These are phyloP conservation scores for Lepidotrigona ventralis DNA, from an alignment of 1,140 invertebrate genomes.

Conservation along the genomic window DNA sequence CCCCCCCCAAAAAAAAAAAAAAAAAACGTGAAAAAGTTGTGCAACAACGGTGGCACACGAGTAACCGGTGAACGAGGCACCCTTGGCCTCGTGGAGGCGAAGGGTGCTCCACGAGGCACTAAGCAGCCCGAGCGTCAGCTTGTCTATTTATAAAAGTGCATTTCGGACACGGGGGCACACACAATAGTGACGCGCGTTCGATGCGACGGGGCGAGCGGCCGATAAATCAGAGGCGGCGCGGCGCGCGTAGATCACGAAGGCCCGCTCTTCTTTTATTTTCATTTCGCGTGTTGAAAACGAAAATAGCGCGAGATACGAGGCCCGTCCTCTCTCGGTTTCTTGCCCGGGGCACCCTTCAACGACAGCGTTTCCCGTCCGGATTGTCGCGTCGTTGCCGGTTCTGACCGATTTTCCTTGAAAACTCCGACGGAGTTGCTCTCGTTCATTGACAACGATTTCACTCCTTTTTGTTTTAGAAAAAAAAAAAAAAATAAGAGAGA, in stretches of 20 bases:
- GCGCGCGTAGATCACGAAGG: slow-evolving; percentile 44
- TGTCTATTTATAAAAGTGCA: slow-evolving; percentile 63
- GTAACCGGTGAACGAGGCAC: not conserved
- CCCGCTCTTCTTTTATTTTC: slow-evolving; percentile 59
- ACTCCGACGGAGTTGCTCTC: no score
- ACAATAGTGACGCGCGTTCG: slow-evolving; percentile 68
- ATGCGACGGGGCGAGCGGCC: slow-evolving; percentile 50
- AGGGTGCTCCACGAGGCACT: not conserved
- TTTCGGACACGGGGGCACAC: slow-evolving; percentile 58
- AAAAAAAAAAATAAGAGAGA: not conserved
- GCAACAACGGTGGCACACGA: not conserved
- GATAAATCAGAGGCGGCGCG: slow-evolving; percentile 65
- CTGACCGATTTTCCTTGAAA: slow-evolving; percentile 30
- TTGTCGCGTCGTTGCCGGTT: slow-evolving; percentile 2
- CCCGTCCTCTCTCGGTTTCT: slow-evolving; percentile 34
- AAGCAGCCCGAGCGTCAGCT: slow-evolving; percentile 18
- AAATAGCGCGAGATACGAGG: slow-evolving; percentile 60
- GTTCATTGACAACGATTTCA: no score
- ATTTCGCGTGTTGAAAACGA: slow-evolving; percentile 63
- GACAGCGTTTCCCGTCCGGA: slow-evolving; percentile 3
- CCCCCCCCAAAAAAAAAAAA: no score
- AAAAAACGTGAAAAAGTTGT: not conserved
- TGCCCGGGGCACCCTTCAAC: slow-evolving; percentile 42
- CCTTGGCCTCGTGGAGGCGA: not conserved
- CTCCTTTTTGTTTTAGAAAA: no score